phyloP scores from a whole-genome alignment of 2,888 invertebrate genomes.

The Galerucella pusilla region DNA sequence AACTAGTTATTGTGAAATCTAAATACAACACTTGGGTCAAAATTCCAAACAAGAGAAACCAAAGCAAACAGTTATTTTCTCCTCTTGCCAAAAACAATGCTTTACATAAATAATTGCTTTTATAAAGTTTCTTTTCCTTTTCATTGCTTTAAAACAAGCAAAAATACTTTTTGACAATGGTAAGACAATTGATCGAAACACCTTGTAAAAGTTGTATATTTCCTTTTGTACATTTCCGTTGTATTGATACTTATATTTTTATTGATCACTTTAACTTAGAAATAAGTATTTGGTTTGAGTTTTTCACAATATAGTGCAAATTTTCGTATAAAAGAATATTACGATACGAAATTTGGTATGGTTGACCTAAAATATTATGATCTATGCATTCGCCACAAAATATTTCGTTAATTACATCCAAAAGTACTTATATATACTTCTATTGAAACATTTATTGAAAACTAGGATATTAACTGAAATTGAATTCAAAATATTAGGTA shows the following conservation, averaged over 20 bases:
- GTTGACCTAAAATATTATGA: constrained; percentile 11
- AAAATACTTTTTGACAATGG: too few species aligned
- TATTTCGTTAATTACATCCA: too few species aligned
- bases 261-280: constrained; percentile 32
- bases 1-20: too few species aligned
- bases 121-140: not conserved
- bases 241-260: constrained; percentile 32
- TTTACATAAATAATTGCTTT: too few species aligned
- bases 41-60: too few species aligned
- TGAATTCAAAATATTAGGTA: too few species aligned
- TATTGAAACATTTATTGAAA: too few species aligned
- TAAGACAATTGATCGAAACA: not conserved
- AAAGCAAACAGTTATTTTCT: too few species aligned
- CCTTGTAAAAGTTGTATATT: constrained; percentile 29
- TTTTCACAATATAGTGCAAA: constrained; percentile 40
- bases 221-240: constrained; percentile 39
- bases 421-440: too few species aligned
- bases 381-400: not conserved
- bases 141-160: not conserved
- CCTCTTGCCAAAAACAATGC: too few species aligned
- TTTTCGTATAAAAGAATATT: constrained; percentile 36
- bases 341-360: constrained; percentile 39
- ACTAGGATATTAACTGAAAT: too few species aligned
- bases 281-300: constrained; percentile 35
- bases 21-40: too few species aligned